These are phyloP conservation scores for Xenops minutus DNA, from an alignment of 2,797 vertebrate species.

Conservation along the genomic window DNA sequence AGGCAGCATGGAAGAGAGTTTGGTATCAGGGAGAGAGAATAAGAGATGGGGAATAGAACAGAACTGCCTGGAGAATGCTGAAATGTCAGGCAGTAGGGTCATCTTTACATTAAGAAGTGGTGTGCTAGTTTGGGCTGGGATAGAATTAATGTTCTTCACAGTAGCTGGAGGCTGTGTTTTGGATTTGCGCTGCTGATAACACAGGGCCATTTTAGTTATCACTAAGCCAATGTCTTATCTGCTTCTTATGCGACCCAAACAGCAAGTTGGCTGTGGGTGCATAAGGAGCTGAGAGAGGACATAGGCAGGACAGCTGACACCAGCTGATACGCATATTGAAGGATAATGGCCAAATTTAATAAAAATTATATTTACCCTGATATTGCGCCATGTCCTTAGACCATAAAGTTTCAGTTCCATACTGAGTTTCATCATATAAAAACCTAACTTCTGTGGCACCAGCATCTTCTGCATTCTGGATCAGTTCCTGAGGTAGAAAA, in stretches of 20 bases:
- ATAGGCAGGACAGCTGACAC: background rate
- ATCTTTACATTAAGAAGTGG: background rate
- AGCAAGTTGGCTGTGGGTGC: background rate
- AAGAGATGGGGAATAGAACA: background rate
- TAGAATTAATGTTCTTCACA: background rate
- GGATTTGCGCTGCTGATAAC: background rate
- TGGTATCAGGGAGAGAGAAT: background rate
- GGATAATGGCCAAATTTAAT: background rate
- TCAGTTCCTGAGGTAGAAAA: slow-evolving; percentile 85
- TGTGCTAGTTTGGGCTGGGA: background rate
- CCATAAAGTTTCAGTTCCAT: slow-evolving; percentile 93
- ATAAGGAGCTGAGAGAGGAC: background rate
- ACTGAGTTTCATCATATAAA: slow-evolving; percentile 94
- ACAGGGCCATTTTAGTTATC: background rate
- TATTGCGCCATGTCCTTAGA: slow-evolving; percentile 93
- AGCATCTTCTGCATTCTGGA: slow-evolving; percentile 99
- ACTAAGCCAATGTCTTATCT: background rate
- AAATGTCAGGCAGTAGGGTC: background rate
- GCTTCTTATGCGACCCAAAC: background rate
- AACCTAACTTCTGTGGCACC: slow-evolving; percentile 96
- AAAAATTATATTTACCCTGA: slow-evolving; percentile 82
- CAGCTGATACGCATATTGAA: background rate
- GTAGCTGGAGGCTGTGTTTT: background rate
- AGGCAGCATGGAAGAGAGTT: background rate
- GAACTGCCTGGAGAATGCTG: background rate